Base-by-base conservation (phyloP, 2,113 vertebrate species). In the Abramis brama region DNA sequence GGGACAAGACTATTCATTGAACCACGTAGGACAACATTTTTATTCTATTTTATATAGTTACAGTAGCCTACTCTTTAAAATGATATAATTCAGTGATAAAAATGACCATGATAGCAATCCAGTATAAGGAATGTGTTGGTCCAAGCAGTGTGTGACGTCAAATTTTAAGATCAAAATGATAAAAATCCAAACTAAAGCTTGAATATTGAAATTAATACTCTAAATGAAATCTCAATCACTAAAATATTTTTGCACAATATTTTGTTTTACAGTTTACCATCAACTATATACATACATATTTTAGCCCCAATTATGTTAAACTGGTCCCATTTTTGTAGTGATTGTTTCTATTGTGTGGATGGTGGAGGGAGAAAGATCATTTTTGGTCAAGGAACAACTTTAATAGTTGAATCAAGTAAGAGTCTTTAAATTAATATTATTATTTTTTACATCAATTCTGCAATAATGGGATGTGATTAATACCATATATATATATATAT, bases 331-430 rank as follows among this genome's bases (percentile, higher is more conserved):
- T 50, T 50, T 50, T 50, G 78, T 64, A 9, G 2, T 23, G 79
- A 70, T 2, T 13, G 64, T 70, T 66, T 5, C 12, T 78, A 27
- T 55, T 85, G 75, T 78, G 84, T 85, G 75, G 45, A 76, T 77
- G 12, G 12, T 50, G 12, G 11, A 4, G 45, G 0, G 8, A 27
- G 1, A 23, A 88, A 86, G 77, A 17, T 86, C 9, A 9, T 80
- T 9, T 90, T 90, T 85, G 87, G 66, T 62, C 73, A 50, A 87
- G 83, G 83, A 82, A 82, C 79, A 50, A 45, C 39, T 43, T 74
- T 85, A 84, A 82, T 12, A 36, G 71, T 87, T 76, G 19, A 87
- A 83, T 45, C 83, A 71, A 73, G 86, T 89, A 86, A 87, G 88
- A 77, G 6, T 1, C 7, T 43, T 50, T 50, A 3, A 33, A 3